Percentiles rank a stretch among this genome's conserved stretches.
phyloP scores from a whole-genome alignment of 2,888 invertebrate genomes.

The Pammene aurita region DNA sequence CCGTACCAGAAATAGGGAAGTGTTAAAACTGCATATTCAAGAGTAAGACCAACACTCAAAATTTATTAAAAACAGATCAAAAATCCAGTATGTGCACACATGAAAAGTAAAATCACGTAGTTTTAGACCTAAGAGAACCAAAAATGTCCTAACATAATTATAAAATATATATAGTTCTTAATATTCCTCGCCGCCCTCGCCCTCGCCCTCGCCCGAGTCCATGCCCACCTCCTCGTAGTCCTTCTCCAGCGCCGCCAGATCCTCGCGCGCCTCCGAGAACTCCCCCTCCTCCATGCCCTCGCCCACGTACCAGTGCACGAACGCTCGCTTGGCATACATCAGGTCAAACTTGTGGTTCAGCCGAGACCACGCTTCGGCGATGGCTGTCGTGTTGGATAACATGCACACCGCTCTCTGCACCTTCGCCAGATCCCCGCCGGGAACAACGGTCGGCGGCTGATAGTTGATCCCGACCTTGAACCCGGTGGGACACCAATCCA shows the following conservation, averaged over 20 bases:
- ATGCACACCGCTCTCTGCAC: constrained; percentile 98
- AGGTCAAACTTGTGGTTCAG: constrained; percentile 97
- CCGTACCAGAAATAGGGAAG: too few relatives aligned
- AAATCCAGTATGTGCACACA: constrained; percentile 42
- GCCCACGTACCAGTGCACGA: constrained; percentile 97
- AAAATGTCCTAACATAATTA: constrained; percentile 45
- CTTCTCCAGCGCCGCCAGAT: constrained; percentile 88
- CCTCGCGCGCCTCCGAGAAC: constrained; percentile 90
- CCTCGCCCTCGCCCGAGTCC: constrained; percentile 92
- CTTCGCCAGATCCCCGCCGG: constrained; percentile 95
- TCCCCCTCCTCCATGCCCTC: constrained; percentile 94
- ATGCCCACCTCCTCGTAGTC: constrained; percentile 94
- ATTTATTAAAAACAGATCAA: constrained; percentile 52
- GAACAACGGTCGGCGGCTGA: constrained; percentile 93
- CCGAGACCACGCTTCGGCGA: constrained; percentile 98
- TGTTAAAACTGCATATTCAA: too few relatives aligned
- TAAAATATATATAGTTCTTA: constrained; percentile 69
- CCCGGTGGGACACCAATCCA: constrained; percentile 94
- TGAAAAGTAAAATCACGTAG: constrained; percentile 47
- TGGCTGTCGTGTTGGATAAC: constrained; percentile 98
- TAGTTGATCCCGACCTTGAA: constrained; percentile 94
- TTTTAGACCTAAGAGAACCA: constrained; percentile 49
- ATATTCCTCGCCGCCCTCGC: constrained; percentile 91
- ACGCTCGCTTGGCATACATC: constrained; percentile 98
- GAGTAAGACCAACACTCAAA: constrained; percentile 51